Percentiles rank a stretch among this genome's conserved stretches.
Evolutionary conservation across 2,113 vertebrate species (phyloP).

Genomic region (Lagopus muta): DNA sequence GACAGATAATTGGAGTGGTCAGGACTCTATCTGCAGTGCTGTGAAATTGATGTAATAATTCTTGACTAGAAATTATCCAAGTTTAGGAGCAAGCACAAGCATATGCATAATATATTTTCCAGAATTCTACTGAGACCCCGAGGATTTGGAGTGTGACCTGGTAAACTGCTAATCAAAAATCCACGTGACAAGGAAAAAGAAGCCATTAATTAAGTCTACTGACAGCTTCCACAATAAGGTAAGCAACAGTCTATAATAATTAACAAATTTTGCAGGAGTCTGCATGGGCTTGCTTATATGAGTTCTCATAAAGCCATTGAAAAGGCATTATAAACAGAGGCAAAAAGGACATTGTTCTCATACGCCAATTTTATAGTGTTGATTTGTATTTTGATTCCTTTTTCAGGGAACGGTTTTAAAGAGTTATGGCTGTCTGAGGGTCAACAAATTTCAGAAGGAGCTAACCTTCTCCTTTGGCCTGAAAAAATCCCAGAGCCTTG

Average conservation of each 20-base stretch:
- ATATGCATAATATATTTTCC: neutral
- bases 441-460: slow-evolving; percentile 61
- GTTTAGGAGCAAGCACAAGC: slow-evolving; percentile 23
- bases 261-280: slow-evolving; percentile 12
- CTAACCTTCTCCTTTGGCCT: neutral
- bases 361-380: slow-evolving; percentile 28
- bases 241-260: slow-evolving; percentile 42
- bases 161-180: slow-evolving; percentile 65
- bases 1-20: slow-evolving; percentile 48
- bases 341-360: slow-evolving; percentile 14
- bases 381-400: slow-evolving; percentile 70
- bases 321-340: neutral
- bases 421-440: slow-evolving; percentile 63
- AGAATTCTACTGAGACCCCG: neutral
- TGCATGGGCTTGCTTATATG: neutral
- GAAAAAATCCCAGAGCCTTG: slow-evolving; percentile 25
- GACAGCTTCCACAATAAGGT: slow-evolving; percentile 51
- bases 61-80: slow-evolving; percentile 23
- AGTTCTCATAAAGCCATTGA: neutral
- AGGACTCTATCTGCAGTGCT: neutral
- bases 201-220: slow-evolving; percentile 40
- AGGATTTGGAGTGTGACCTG: slow-evolving; percentile 9
- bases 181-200: neutral
- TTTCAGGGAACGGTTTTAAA: slow-evolving; percentile 14
- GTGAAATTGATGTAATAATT: slow-evolving; percentile 42